phyloP scores from a whole-genome alignment of 2,113 vertebrate genomes.

The Leuciscus idus region DNA sequence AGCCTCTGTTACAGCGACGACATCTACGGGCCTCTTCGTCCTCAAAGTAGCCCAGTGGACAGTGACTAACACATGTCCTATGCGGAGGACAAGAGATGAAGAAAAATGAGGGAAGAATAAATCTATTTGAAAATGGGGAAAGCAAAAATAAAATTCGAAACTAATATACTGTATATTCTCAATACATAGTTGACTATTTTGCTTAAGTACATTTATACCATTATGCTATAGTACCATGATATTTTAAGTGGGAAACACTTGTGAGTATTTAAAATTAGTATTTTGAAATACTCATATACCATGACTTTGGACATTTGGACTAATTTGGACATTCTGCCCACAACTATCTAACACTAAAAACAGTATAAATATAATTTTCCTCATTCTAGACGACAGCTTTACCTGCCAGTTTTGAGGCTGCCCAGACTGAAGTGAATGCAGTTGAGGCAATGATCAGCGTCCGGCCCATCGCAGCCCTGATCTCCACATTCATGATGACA shows the following conservation, averaged over 20 bases:
- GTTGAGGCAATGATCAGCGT: conserved; percentile 86
- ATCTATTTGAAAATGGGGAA: background rate
- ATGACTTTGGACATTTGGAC: too few species aligned
- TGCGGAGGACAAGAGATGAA: background rate
- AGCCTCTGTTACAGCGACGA: conserved; percentile 82
- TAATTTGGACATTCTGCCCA: too few species aligned
- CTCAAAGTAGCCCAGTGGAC: conserved; percentile 80
- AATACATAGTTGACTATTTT: too few species aligned
- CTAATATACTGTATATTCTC: too few species aligned
- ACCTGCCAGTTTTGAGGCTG: conserved; percentile 83
- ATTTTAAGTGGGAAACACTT: too few species aligned
- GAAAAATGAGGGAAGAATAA: background rate
- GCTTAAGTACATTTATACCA: too few species aligned
- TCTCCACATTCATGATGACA: conserved; percentile 88
- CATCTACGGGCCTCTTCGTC: conserved; percentile 78
- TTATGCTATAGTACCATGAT: too few species aligned
- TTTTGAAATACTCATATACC: too few species aligned
- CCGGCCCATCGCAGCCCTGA: conserved; percentile 87
- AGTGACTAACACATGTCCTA: conserved; percentile 86
- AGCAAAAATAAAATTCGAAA: background rate
- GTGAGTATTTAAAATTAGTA: too few species aligned
- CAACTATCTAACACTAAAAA: too few species aligned
- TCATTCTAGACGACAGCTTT: conserved; percentile 18
- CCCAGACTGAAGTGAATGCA: conserved; percentile 90
- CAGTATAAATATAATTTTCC: background rate